Percentiles rank a stretch among this genome's conserved stretches.
Evolutionary conservation across 2,888 invertebrate genomes (phyloP).

Genomic region (Pemphredon lugubris): DNA sequence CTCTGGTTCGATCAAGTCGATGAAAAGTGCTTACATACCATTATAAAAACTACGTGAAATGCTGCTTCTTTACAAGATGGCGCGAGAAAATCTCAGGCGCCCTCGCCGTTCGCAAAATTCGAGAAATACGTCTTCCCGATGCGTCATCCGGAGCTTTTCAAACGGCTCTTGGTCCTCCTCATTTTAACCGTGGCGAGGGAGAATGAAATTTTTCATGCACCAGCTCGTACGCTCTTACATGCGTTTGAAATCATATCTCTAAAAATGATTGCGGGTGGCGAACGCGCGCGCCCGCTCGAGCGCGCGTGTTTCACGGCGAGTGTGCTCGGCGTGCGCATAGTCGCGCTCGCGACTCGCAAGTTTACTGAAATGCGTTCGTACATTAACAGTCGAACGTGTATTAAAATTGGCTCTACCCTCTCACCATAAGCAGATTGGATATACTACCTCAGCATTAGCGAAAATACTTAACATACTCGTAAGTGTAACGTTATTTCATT

Average conservation of each 20-base stretch:
- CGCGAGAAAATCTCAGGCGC: slow-evolving; percentile 54
- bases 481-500: slow-evolving; percentile 57
- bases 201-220: slow-evolving; percentile 56
- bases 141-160: too few species aligned
- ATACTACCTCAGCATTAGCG: slow-evolving; percentile 72
- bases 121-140: too few species aligned
- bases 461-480: slow-evolving; percentile 63
- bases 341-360: slow-evolving; percentile 58
- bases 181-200: slow-evolving; percentile 33
- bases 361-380: slow-evolving; percentile 63
- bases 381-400: slow-evolving; percentile 72
- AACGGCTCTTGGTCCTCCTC: too few species aligned
- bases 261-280: slow-evolving; percentile 51
- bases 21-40: slow-evolving; percentile 75
- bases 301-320: not conserved
- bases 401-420: slow-evolving; percentile 78
- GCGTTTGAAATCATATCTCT: slow-evolving; percentile 45
- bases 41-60: slow-evolving; percentile 49
- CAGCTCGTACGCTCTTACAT: slow-evolving; percentile 51
- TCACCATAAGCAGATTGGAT: slow-evolving; percentile 78
- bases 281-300: slow-evolving; percentile 22
- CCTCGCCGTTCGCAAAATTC: not conserved
- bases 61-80: slow-evolving; percentile 58
- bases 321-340: slow-evolving; percentile 13
- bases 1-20: slow-evolving; percentile 78